phyloP scores from a whole-genome alignment of 2,797 vertebrate species.

The Discoglossus pictus region DNA sequence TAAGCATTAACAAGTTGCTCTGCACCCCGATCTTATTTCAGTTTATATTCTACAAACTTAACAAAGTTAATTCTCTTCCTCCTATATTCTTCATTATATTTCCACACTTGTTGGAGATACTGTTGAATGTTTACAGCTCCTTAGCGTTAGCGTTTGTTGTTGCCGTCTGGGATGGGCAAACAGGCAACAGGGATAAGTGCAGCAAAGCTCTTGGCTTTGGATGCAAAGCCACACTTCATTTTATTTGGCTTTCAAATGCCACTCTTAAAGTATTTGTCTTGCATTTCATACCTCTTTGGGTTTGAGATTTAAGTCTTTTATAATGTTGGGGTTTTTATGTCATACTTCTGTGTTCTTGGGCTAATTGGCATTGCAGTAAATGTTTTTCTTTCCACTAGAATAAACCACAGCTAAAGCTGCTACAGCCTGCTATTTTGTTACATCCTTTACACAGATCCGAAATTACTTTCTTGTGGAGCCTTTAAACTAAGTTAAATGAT shows the following conservation, averaged over 20 bases:
- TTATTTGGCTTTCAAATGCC: conserved; percentile 63
- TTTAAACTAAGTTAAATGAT: conserved; percentile 74
- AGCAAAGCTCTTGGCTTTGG: conserved; percentile 59
- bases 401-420: conserved; percentile 77
- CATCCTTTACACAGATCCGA: conserved; percentile 70
- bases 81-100: conserved; percentile 6
- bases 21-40: conserved; percentile 25
- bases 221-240: conserved; percentile 61
- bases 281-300: conserved; percentile 71
- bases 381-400: conserved; percentile 74
- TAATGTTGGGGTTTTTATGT: conserved; percentile 71
- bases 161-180: conserved; percentile 51
- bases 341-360: conserved; percentile 63
- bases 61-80: conserved; percentile 26
- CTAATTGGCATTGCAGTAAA: conserved; percentile 80
- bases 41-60: conserved; percentile 13
- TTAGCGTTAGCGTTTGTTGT: conserved; percentile 25
- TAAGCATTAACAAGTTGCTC: background rate
- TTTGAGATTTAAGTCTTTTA: conserved; percentile 80
- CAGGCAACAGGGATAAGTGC: conserved; percentile 59
- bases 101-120: conserved; percentile 26
- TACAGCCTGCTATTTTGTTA: conserved; percentile 74
- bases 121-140: conserved; percentile 36
- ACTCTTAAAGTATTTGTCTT: conserved; percentile 70
- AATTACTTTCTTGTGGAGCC: conserved; percentile 69